Percentiles rank a stretch among this genome's conserved stretches.
Evolutionary conservation across 1,140 invertebrate species (phyloP).

Genomic region (Lethocerus indicus): DNA sequence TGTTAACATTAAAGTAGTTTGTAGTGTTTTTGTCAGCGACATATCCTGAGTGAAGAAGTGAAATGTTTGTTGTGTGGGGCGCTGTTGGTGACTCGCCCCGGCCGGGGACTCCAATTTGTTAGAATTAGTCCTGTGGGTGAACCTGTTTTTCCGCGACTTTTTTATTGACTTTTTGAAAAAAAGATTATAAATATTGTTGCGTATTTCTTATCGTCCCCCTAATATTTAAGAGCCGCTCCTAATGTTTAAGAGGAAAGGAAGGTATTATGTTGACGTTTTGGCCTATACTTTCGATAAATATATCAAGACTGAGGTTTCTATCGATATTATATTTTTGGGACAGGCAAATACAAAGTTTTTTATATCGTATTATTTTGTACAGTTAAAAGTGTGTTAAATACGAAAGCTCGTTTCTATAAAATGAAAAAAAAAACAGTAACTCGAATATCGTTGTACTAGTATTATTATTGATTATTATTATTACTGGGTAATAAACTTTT

Average conservation of each 20-base stretch:
- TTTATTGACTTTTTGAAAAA: background rate
- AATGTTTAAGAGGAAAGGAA: conserved; percentile 1
- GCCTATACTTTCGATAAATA: conserved; percentile 1
- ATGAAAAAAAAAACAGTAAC: background rate
- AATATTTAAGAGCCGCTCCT: conserved; percentile 1
- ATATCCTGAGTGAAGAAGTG: conserved; percentile 11
- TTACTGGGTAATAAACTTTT: background rate
- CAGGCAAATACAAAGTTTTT: conserved; percentile 1
- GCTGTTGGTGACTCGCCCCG: background rate
- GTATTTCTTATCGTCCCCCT: conserved; percentile 9
- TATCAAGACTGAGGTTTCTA: conserved; percentile 10
- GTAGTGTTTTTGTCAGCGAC: conserved; percentile 15
- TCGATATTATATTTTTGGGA: conserved; percentile 11
- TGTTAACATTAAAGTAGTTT: conserved; percentile 12
- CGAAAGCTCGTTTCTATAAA: background rate
- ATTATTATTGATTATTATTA: background rate
- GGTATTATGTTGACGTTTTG: conserved; percentile 3
- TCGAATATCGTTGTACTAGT: background rate
- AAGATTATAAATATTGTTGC: conserved; percentile 2
- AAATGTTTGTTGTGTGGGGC: background rate
- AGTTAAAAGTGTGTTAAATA: no score
- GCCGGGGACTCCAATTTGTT: background rate
- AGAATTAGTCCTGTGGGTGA: background rate
- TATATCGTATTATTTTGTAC: background rate
- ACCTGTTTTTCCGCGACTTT: background rate